Evolutionary conservation across 2,888 invertebrate species (phyloP), one percentile per base, ranked within the genome.

Genomic region (Hybos culiciformis): DNA sequence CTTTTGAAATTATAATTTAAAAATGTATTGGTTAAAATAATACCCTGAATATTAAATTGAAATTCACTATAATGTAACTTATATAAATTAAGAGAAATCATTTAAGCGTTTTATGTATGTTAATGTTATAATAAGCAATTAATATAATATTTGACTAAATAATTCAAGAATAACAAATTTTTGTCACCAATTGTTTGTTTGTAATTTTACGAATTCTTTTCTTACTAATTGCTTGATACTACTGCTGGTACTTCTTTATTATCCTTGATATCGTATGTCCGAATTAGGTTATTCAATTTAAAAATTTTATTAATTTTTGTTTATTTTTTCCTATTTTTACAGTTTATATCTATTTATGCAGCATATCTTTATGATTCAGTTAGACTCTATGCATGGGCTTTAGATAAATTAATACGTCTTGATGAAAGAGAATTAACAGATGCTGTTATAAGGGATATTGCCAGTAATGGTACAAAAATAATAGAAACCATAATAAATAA

Each of bases 291-390:
- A 20, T 32, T n/a, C n/a, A n/a, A n/a, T 41, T 42, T 18, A 31
- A 8, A 41, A 17, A 36, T 41, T 44, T 49, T 46, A 41, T 41
- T 40, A 44, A 37, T 43, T 42, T 20, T 21, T 33, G 29, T 38
- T 33, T 41, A 11, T 26, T 40, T 43, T 38, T 47, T 44, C 49
- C 48, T 54, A 44, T 51, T 53, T 46, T 73, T 75, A 48, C 70
- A 87, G 83, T 84, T 81, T 63, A 82, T 91, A 36, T 82, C 85
- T 32, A 83, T 92, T 52, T 88, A 88, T 62, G 94, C 94, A 45
- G 91, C 90, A 34, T 91, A 94, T 67, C 73, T 92, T 51, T 96
- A 94, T 66, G 96, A 97, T 69, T 88, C 96, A 2, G 86, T 96
- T 31, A 80, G 80, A 61, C 70, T 96, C 24, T 97, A 96, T 63